Percentiles rank a stretch among this genome's conserved stretches.
Evolutionary conservation across 2,888 invertebrate species (phyloP).

Genomic region (Athalia circularis): DNA sequence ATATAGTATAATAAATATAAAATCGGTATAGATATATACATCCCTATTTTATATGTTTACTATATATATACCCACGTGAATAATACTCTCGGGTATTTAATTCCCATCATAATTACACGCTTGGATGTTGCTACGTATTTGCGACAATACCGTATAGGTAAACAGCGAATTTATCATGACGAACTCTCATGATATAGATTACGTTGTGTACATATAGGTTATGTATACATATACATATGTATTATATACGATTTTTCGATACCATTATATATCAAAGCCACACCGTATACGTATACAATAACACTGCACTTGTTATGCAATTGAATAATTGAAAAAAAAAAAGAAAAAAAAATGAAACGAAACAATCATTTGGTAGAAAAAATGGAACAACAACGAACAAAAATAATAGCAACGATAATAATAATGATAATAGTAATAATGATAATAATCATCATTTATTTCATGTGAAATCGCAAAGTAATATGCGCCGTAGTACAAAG

Average conservation of each 20-base stretch:
- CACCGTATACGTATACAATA: neutral
- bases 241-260: too few species aligned
- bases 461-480: too few species aligned
- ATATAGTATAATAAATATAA: conserved; percentile 13
- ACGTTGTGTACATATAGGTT: too few species aligned
- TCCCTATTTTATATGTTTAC: conserved; percentile 1
- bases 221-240: too few species aligned
- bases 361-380: neutral
- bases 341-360: neutral
- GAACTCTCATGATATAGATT: too few species aligned
- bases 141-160: conserved; percentile 5
- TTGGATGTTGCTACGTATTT: neutral
- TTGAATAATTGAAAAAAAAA: neutral
- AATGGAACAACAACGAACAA: too few species aligned
- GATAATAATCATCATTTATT: too few species aligned
- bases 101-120: conserved; percentile 24
- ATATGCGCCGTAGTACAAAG: too few species aligned
- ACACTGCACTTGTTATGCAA: neutral
- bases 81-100: conserved; percentile 1
- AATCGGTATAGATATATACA: neutral
- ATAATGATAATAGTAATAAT: neutral
- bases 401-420: neutral
- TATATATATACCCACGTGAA: too few species aligned
- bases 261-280: too few species aligned
- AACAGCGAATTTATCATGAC: too few species aligned